A percentile compares a stretch with the other conserved stretches of the same genome.
These are phyloP conservation scores for Elanus axillaris DNA, from an alignment of 2,113 vertebrate genomes.

Conservation along the genomic window DNA sequence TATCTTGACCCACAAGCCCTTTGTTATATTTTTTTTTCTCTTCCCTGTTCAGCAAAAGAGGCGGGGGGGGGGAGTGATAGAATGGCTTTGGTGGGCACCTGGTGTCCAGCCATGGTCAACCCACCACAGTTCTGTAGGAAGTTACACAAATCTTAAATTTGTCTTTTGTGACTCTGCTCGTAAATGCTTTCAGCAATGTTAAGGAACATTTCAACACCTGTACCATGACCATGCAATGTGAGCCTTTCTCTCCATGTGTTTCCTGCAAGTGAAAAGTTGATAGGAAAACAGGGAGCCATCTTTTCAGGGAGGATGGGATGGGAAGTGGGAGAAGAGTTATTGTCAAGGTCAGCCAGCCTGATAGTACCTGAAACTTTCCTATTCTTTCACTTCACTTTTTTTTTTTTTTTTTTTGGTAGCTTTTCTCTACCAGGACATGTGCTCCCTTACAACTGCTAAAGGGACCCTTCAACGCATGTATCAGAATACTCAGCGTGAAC, in stretches of 20 bases:
- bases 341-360: neutral
- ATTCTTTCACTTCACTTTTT: neutral
- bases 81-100: too few relatives aligned
- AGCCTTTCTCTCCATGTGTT: neutral
- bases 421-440: neutral
- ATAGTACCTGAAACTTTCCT: neutral
- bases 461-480: neutral
- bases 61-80: too few relatives aligned
- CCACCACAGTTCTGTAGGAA: neutral
- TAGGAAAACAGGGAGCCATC: neutral
- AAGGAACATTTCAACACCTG: neutral
- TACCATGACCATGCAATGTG: accelerated
- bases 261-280: neutral
- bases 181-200: neutral
- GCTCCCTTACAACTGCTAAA: neutral
- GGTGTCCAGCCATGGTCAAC: too few relatives aligned
- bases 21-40: too few relatives aligned
- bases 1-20: too few relatives aligned
- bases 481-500: neutral
- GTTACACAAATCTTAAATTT: neutral
- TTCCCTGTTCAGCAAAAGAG: too few relatives aligned
- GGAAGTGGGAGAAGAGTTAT: neutral
- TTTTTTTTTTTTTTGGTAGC: too few relatives aligned
- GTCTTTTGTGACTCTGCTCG: neutral
- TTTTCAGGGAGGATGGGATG: neutral